These are phyloP conservation scores for Himalopsyche tibetana DNA, from an alignment of 2,888 invertebrate species.

Conservation along the genomic window DNA sequence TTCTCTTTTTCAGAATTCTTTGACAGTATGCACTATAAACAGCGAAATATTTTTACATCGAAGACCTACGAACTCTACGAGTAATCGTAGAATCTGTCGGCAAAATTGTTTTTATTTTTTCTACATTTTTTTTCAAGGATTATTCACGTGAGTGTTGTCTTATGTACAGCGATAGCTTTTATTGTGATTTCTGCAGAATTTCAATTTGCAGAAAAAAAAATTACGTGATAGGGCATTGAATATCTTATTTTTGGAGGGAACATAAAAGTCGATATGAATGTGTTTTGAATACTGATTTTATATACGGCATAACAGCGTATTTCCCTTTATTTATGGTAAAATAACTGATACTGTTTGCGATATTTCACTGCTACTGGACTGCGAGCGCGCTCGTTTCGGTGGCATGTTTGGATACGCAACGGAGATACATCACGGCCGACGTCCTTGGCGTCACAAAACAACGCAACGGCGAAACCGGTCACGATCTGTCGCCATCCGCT, in stretches of 20 bases:
- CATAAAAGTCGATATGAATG: conserved; percentile 4
- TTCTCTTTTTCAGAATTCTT: no score
- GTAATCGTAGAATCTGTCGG: no score
- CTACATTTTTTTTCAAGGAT: no score
- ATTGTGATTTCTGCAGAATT: no score
- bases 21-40: no score
- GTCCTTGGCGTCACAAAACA: conserved; percentile 26
- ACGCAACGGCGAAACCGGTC: conserved; percentile 37
- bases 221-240: background rate
- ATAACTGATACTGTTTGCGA: background rate
- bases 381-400: background rate
- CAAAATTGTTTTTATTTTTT: no score
- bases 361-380: background rate
- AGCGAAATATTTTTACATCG: no score
- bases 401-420: conserved; percentile 2
- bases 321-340: conserved; percentile 3
- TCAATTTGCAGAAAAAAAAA: background rate
- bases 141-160: no score
- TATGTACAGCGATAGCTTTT: no score
- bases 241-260: background rate
- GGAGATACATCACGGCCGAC: background rate
- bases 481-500: conserved; percentile 27
- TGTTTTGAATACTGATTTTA: background rate
- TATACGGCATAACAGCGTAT: background rate
- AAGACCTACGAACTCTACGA: no score